Evolutionary conservation across 2,888 invertebrate species (phyloP).

Genomic region (Unio pictorum): DNA sequence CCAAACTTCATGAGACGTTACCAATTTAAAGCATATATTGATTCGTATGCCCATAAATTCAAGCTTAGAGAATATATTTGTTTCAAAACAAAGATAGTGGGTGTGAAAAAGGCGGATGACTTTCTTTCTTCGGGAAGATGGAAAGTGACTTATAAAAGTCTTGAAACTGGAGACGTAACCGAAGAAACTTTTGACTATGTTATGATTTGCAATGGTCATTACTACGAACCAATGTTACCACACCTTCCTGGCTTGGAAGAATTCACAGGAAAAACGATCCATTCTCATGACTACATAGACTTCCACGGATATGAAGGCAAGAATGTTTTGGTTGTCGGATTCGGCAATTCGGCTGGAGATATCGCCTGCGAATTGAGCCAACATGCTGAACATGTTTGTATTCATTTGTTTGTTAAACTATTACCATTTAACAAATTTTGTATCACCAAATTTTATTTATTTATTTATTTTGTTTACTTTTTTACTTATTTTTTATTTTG

Average conservation of each 20-base stretch:
- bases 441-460: no score
- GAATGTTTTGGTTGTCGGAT: constrained; percentile 16
- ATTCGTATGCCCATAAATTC: constrained; percentile 18
- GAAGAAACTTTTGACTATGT: constrained; percentile 43
- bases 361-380: constrained; percentile 24
- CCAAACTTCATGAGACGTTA: constrained; percentile 24
- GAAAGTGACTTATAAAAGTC: constrained; percentile 42
- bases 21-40: constrained; percentile 20
- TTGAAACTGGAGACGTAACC: constrained; percentile 32
- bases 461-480: no score
- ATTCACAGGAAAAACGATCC: constrained; percentile 33
- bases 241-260: constrained; percentile 26
- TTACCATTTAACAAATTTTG: no score
- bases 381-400: constrained; percentile 29
- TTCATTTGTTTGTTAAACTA: neutral
- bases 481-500: no score
- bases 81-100: constrained; percentile 10
- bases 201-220: constrained; percentile 53
- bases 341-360: constrained; percentile 23
- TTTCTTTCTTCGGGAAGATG: constrained; percentile 52
- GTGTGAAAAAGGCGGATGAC: constrained; percentile 33
- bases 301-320: constrained; percentile 23
- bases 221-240: constrained; percentile 27
- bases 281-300: constrained; percentile 22
- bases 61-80: constrained; percentile 9